phyloP scores from a whole-genome alignment of 2,888 invertebrate genomes.

The Cephonodes hylas region DNA sequence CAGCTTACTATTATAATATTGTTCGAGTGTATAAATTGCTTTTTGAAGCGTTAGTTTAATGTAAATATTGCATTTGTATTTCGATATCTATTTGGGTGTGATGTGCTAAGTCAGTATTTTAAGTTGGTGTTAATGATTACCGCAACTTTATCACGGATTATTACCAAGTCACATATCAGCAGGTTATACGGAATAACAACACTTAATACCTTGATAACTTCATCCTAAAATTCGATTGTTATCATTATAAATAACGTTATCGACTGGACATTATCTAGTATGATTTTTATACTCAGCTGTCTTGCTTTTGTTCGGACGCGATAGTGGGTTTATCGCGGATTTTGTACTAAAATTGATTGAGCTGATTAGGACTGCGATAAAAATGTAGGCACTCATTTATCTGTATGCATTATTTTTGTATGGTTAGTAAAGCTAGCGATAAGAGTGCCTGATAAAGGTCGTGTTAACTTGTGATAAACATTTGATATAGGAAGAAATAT shows the following conservation, averaged over 20 bases:
- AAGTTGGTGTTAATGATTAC: slow-evolving; percentile 49
- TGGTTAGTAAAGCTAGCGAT: slow-evolving; percentile 55
- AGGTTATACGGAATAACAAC: slow-evolving; percentile 51
- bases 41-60: slow-evolving; percentile 18
- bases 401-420: slow-evolving; percentile 54
- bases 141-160: slow-evolving; percentile 43
- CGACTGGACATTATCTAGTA: slow-evolving; percentile 39
- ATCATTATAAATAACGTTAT: slow-evolving; percentile 44
- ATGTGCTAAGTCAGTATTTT: slow-evolving; percentile 55
- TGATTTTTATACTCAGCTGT: slow-evolving; percentile 53
- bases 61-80: slow-evolving; percentile 49
- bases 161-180: slow-evolving; percentile 44
- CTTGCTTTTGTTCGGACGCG: slow-evolving; percentile 51
- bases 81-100: slow-evolving; percentile 52
- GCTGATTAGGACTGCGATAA: slow-evolving; percentile 55
- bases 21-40: background rate
- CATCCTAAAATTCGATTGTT: slow-evolving; percentile 44
- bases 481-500: slow-evolving; percentile 34
- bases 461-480: slow-evolving; percentile 41
- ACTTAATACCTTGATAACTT: slow-evolving; percentile 43
- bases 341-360: slow-evolving; percentile 66
- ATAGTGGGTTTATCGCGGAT: slow-evolving; percentile 58
- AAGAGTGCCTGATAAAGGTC: slow-evolving; percentile 49
- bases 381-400: slow-evolving; percentile 20
- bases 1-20: background rate